Conservation (phyloP, 2,113 vertebrate genomes). For the Cacatua alba region DNA sequence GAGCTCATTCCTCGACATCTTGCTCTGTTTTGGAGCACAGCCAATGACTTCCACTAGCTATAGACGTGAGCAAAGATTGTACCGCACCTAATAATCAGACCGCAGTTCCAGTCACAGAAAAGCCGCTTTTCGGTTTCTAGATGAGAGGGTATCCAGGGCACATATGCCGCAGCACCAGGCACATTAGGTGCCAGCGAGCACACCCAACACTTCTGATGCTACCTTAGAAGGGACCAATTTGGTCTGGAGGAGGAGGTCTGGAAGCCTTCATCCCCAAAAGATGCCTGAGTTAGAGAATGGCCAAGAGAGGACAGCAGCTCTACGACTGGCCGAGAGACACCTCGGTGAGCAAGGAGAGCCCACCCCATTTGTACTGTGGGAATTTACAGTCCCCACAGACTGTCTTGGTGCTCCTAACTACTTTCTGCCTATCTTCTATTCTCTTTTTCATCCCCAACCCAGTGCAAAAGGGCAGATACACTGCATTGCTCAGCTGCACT, state of each 20-base stretch:
- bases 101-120: not conserved
- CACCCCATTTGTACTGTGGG: rapidly evolving
- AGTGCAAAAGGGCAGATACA: not conserved
- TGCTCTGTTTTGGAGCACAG: not conserved
- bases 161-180: rapidly evolving
- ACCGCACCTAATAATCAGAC: not conserved
- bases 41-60: not conserved
- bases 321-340: not conserved
- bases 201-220: not conserved
- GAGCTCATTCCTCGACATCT: not conserved
- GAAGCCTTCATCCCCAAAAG: not conserved
- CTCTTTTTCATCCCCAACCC: not conserved
- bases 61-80: not conserved
- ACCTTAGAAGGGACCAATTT: not conserved
- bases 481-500: rapidly evolving
- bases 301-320: not conserved
- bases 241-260: not conserved
- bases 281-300: rapidly evolving
- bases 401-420: not conserved
- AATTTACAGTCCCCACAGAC: not conserved
- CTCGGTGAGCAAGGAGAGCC: not conserved
- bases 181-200: rapidly evolving
- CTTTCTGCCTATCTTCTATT: not conserved
- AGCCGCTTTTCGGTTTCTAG: not conserved
- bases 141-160: not conserved